Evolutionary conservation across 2,888 invertebrate species (phyloP), one percentile per base, ranked within the genome.

Genomic region (Tetragonisca angustula): DNA sequence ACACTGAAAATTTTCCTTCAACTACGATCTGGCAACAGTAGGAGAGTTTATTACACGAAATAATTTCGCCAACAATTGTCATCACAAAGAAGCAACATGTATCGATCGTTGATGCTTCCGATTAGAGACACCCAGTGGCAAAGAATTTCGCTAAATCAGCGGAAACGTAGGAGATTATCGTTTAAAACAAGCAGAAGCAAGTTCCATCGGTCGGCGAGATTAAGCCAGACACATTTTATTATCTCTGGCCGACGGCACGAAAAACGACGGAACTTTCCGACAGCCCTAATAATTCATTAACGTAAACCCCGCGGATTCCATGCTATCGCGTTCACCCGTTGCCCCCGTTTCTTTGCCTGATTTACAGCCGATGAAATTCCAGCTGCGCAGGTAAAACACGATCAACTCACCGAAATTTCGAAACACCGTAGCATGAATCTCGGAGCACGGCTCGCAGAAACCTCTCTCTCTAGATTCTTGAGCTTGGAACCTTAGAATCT

Each of bases 241-340:
- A 71, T 80, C 70, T 76, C 56, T 52, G 62, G 32, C 50, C 56
- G 65, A 17, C 77, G 71, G 59, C 69, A 36, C 79, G 81, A 73
- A 79, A 81, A 81, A 79, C 81, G 68, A 21, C 62, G 71, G 17
- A 81, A 79, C 81, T 79, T 73, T 79, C 81, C 73, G 72, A 69
- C 79, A 72, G 79, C 61, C 36, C 72, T 73, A 73, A 81, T 81
- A 81, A 81, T 81, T 81, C 81, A 81, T 81, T 81, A 76, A 73
- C 79, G 73, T 43, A 24, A 50, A 67, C 54, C 69, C 43, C 52
- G 43, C 59, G 59, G 81, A 67, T 67, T 69, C 70, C 27, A 11
- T 27, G 81, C 52, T 81, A 78, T 78, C 73, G 77, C 81, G 56
- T 70, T 36, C 75, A 50, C 21, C 36, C 70, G 49, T 79, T 67